phyloP scores from a whole-genome alignment of 2,113 vertebrate species.

The Semicossyphus pulcher region DNA sequence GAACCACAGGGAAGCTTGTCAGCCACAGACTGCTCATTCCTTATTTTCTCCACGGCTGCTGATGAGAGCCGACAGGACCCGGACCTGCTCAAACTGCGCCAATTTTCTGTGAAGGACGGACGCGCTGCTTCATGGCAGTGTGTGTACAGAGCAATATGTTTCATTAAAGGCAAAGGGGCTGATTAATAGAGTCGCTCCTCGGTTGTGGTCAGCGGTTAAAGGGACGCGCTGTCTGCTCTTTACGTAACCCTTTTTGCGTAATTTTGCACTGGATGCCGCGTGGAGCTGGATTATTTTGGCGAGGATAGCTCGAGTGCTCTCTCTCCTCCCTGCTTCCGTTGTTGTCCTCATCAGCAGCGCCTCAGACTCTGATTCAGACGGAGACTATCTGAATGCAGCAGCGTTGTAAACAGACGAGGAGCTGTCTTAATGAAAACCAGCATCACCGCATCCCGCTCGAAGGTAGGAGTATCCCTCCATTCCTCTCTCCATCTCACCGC shows the following conservation, averaged over 20 bases:
- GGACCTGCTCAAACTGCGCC: conserved; percentile 59
- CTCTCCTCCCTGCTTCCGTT: conserved; percentile 47
- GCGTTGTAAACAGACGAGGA: conserved; percentile 46
- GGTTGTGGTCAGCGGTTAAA: background rate
- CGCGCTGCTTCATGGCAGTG: background rate
- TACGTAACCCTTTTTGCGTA: conserved; percentile 67
- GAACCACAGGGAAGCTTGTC: conserved; percentile 33
- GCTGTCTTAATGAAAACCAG: conserved; percentile 36
- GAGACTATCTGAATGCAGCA: conserved; percentile 23
- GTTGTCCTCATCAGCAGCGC: conserved; percentile 52
- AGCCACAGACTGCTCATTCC: conserved; percentile 57
- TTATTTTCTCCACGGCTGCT: conserved; percentile 62
- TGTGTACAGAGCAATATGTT: background rate
- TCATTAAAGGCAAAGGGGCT: background rate
- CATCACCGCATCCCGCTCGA: conserved; percentile 33
- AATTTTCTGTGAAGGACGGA: conserved; percentile 35
- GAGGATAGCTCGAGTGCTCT: conserved; percentile 29
- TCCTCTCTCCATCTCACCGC: conserved; percentile 33
- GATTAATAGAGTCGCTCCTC: background rate
- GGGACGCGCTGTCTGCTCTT: conserved; percentile 38
- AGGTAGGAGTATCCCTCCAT: conserved; percentile 61
- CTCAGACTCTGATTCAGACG: conserved; percentile 22
- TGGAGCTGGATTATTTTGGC: conserved; percentile 61
- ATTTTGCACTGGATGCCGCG: conserved; percentile 60
- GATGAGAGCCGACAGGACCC: conserved; percentile 56